These are phyloP conservation scores for Malacosoma neustria DNA, from an alignment of 2,888 invertebrate species.

Conservation along the genomic window DNA sequence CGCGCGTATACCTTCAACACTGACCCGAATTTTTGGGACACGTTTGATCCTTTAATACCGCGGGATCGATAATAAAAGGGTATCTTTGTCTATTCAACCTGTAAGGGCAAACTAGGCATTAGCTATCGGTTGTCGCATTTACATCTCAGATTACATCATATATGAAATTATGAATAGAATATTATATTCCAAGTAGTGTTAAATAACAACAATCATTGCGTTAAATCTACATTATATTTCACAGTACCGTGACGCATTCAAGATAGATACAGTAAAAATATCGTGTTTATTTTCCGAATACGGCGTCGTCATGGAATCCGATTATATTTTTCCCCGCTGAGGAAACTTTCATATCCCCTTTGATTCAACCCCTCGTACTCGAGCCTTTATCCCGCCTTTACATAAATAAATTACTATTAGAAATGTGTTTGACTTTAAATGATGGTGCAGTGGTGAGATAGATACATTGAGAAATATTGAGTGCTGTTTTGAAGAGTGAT, in stretches of 20 bases:
- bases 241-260: no score
- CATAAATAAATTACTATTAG: background rate
- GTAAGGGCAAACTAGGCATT: background rate
- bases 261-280: background rate
- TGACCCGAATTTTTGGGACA: background rate
- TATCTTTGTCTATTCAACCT: background rate
- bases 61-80: background rate
- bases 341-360: background rate
- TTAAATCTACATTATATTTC: background rate
- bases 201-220: background rate
- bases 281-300: background rate
- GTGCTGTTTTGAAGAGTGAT: no score
- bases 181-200: background rate
- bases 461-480: no score
- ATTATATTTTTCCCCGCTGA: background rate
- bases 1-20: background rate
- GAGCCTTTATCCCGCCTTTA: background rate
- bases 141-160: no score
- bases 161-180: no score
- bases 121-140: no score
- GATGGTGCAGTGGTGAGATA: background rate
- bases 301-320: background rate
- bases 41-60: background rate
- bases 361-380: background rate
- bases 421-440: background rate